Conservation (phyloP, 2,797 vertebrate genomes). For the Gymnothorax javanicus region DNA sequence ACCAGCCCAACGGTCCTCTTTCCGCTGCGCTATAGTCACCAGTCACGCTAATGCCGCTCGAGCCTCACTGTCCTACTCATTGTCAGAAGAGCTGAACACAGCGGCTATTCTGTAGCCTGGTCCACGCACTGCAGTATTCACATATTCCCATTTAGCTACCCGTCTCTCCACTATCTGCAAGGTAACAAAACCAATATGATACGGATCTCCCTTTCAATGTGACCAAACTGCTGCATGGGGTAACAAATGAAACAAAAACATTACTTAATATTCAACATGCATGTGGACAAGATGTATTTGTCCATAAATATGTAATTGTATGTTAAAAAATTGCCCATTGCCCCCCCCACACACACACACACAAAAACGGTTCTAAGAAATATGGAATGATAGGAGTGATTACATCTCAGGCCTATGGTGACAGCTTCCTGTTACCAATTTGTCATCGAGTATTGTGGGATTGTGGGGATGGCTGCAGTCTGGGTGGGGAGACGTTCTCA, state of each 20-base stretch:
- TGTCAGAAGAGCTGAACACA: not conserved
- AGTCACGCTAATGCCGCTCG: constrained; percentile 25
- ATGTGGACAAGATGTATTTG: constrained; percentile 10
- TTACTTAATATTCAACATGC: constrained; percentile 8
- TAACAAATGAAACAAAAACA: not conserved
- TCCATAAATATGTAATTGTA: not conserved
- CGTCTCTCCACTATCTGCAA: not conserved
- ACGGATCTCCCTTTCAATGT: constrained; percentile 19
- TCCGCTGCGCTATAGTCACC: constrained; percentile 27
- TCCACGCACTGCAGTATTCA: constrained; percentile 11
- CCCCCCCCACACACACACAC: not conserved
- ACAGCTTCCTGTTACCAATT: constrained; percentile 5
- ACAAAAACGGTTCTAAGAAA: not conserved
- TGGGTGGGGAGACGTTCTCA: constrained; percentile 16
- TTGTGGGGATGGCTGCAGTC: not conserved
- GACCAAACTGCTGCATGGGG: not conserved
- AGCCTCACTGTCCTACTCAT: not conserved
- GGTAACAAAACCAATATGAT: not conserved
- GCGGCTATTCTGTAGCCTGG: not conserved
- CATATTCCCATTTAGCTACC: not conserved
- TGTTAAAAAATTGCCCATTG: not conserved
- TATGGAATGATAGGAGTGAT: not conserved
- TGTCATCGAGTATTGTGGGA: not conserved
- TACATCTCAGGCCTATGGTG: constrained; percentile 5
- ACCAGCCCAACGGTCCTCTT: not conserved